Evolutionary conservation across 2,888 invertebrate genomes (phyloP), one percentile per base, ranked within the genome.

Genomic region (Thymelicus lineola): DNA sequence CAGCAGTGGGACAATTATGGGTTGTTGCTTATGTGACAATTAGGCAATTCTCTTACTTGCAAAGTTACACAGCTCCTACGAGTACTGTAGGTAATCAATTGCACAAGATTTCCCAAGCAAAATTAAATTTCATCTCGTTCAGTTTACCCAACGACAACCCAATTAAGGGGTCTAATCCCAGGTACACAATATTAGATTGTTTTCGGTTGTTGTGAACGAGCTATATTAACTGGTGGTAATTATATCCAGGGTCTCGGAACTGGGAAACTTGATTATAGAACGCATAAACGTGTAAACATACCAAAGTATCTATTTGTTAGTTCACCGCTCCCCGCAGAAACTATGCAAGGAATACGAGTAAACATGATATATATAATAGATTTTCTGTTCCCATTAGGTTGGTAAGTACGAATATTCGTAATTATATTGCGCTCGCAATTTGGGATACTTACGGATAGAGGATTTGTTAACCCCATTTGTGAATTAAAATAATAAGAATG

Each of bases 251-350:
- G 60, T 59, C 60, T 38, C 36, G 50, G 20, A 53, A 50, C 66
- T 38, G 6, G 20, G 14, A n/a, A 67, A 61, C 67, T 60, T 67
- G 60, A 61, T 66, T 66, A 59, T 28, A 67, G 60, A 67, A 50
- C 48, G 58, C 59, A 50, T 50, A 35, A 38, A 38, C 59, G 12
- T 46, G 46, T 61, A 61, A 46, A 46, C 61, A 61, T 17, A 53
- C 36, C 55, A 20, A 67, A 67, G 38, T 66, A 66, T n/a, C n/a
- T n/a, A n/a, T 50, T 66, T 48, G 63, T 63, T 63, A 20, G 42
- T n/a, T n/a, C 46, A 50, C 20, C 7, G 38, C 36, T 28, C 50
- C 28, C 20, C 38, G 10, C 53, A 57, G 12, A 36, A 62, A 58
- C 66, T 66, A 66, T 66, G 66, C 50, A 38, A 60, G 50, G 20